Evolutionary conservation across 2,797 vertebrate species (phyloP).

Genomic region (Lindbergichthys nudifrons): DNA sequence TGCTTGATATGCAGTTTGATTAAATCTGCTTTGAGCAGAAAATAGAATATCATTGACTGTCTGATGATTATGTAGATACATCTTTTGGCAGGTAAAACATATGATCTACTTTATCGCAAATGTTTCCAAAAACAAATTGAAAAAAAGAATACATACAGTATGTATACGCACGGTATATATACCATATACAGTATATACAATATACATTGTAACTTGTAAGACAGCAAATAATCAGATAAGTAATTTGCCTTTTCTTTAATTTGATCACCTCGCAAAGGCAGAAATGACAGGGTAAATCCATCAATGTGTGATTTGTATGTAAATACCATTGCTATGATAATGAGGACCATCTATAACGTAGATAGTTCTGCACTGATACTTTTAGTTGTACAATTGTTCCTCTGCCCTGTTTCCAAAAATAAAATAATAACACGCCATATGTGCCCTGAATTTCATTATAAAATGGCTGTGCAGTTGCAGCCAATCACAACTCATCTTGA

Average conservation of each 20-base stretch:
- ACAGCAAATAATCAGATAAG: not conserved
- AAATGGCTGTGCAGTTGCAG: slow-evolving; percentile 5
- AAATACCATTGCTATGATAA: not conserved
- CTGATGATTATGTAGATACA: not conserved
- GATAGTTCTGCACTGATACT: not conserved
- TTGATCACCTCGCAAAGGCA: not conserved
- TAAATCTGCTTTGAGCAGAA: slow-evolving; percentile 33
- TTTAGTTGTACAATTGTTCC: not conserved
- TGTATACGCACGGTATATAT: too few species aligned
- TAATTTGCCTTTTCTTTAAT: not conserved
- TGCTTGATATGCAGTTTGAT: slow-evolving; percentile 12
- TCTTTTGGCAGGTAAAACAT: not conserved
- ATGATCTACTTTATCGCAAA: not conserved
- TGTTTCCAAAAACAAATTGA: not conserved
- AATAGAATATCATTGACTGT: slow-evolving; percentile 36
- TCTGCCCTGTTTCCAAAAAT: slow-evolving; percentile 6
- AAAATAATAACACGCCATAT: slow-evolving; percentile 11
- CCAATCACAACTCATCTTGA: slow-evolving; percentile 29
- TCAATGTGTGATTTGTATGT: not conserved
- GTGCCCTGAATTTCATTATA: slow-evolving; percentile 29
- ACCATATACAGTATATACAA: too few species aligned
- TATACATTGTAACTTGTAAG: too few species aligned
- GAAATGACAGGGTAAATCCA: not conserved
- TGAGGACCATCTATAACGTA: not conserved
- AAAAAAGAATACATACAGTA: not conserved